A percentile compares a stretch with the other conserved stretches of the same genome.
Evolutionary conservation across 2,888 invertebrate genomes (phyloP).

Genomic region (Drosophila austrosaltans): DNA sequence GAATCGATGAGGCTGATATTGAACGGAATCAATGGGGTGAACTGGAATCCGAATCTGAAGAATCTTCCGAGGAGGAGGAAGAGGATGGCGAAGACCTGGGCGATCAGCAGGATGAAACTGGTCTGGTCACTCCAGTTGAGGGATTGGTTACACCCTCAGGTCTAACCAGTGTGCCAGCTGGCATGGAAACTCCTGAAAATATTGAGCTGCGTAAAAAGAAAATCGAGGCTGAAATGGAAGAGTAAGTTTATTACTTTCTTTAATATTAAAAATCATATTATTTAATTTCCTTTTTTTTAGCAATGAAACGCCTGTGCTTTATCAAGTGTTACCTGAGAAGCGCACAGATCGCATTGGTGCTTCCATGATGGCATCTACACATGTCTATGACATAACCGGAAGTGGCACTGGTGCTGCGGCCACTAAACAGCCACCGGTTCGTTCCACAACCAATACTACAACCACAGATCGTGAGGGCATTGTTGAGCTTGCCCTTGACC

Average conservation of each 20-base stretch:
- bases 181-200: constrained; percentile 99
- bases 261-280: constrained; percentile 4
- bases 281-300: constrained; percentile 82
- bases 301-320: constrained; percentile 96
- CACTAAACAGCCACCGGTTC: constrained; percentile 84
- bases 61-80: constrained; percentile 87
- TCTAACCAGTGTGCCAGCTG: constrained; percentile 94
- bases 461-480: constrained; percentile 86
- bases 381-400: constrained; percentile 94
- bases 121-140: constrained; percentile 96
- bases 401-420: constrained; percentile 86
- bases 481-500: constrained; percentile 98
- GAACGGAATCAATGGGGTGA: constrained; percentile 99
- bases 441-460: constrained; percentile 65
- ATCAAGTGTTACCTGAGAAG: constrained; percentile 97
- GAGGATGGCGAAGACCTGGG: constrained; percentile 86
- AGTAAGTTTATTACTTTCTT: constrained; percentile 84
- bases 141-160: constrained; percentile 98
- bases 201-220: constrained; percentile 99
- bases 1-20: constrained; percentile 92
- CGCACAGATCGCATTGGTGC: constrained; percentile 94
- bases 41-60: constrained; percentile 92
- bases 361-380: constrained; percentile 99
- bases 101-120: constrained; percentile 88
- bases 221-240: constrained; percentile 97